Base-by-base conservation (phyloP, 2,797 vertebrate genomes). In the Cichlasoma orientale region DNA sequence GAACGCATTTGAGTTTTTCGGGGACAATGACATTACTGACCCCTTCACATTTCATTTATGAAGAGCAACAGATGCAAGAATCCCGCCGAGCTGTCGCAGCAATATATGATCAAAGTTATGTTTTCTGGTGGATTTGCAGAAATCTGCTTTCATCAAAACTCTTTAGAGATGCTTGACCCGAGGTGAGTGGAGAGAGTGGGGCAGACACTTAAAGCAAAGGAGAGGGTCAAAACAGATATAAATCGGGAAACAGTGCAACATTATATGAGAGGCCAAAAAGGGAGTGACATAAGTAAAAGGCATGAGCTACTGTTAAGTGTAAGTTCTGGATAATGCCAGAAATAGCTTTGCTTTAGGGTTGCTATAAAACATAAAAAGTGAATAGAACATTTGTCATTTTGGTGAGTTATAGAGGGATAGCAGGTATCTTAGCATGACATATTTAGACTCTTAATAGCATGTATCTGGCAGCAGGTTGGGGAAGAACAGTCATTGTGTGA, bases 101-200 rank as follows among this genome's bases (percentile, higher is more conserved):
- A 41, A 85, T 59, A 88, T 79, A 73, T 78, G 92, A 93, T 93
- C 89, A 94, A 92, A 94, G 69, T 77, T 79, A 79, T 82, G 81
- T 92, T 92, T 87, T 94, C 86, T 88, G 86, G 78, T 90, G 92
- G 91, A 94, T 95, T 95, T 94, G 71, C 57, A 78, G 82, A 91
- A 84, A 87, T 90, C 79, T 86, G 83, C 93, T 95, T 92, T 93
- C 90, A 94, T 94, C 84, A 94, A 94, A 94, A 71, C 83, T 80
- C 72, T 84, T 92, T 90, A 79, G 82, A 87, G 82, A 88, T 83
- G 82, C 83, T 82, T 78, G 80, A 85, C 61, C 21, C 5, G 9
- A 57, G 47, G 44, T 74, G 29, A 78, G 21, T 18, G 31, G 50
- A 56, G 52, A 18, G 29, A 57, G 66, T 9, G 18, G 55, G 44